Evolutionary conservation across 2,888 invertebrate genomes (phyloP), one percentile per base, ranked within the genome.

Genomic region (Troglohyphantes excavatus): DNA sequence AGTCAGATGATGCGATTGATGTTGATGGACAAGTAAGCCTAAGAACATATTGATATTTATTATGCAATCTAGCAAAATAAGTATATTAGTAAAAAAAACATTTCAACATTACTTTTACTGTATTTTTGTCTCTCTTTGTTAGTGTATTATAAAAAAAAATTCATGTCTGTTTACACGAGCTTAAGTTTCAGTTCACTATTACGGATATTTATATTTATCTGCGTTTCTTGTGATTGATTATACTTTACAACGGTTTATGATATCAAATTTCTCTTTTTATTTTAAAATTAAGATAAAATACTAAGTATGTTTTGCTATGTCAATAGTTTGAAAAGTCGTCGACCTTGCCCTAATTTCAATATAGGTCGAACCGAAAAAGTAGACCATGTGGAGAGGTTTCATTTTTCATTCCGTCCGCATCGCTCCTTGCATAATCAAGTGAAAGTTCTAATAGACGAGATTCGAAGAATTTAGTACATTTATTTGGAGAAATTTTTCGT

Each of bases 1-100:
- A 93, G 72, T 92, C 92, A 59, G 91, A 93, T 65, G 93, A 93
- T 21, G 93, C 92, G 91, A 92, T 93, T 83, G 92, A 92, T 68
- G 92, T 92, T 90, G 93, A 93, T 88, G 93, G 92, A 83, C 92
- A 92, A 87, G 92, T 92, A 90, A 92, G 89, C 78, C 83, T 85
- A 84, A 53, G 27, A 67, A 59, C 76, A 78, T 85, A 85, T 76
- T 85, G 59, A 2, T 21, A 11, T 19, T 13, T 2, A 53, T 59
- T 81, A 68, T 59, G 19, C 23, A 61, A 33, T 23, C 23, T n/a
- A 1, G 19, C 17, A 43, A 43, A 23, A 68, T 33, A 19, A 33
- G 6, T 29, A 39, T 11, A n/a, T n/a, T n/a, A n/a, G n/a, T n/a
- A n/a, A n/a, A n/a, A n/a, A n/a, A n/a, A n/a, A n/a, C n/a, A n/a